Evolutionary conservation across 2,797 vertebrate genomes (phyloP).

Genomic region (Enteromius fasciolatus): DNA sequence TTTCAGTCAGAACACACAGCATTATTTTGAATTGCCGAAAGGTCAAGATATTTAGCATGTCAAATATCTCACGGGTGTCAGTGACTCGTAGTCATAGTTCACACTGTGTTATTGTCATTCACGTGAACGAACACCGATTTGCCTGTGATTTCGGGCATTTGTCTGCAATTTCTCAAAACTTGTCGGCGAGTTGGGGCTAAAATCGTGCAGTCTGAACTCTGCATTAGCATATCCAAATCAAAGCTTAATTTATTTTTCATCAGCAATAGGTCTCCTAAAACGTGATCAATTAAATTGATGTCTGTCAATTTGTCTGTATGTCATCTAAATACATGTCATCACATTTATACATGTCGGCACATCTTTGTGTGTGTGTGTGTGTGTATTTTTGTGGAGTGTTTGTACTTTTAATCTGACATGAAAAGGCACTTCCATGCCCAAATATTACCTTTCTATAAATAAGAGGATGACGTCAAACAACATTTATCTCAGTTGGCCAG

Average conservation of each 20-base stretch:
- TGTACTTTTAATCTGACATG: slow-evolving; percentile 84
- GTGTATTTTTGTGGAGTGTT: slow-evolving; percentile 69
- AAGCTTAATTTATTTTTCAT: slow-evolving; percentile 2
- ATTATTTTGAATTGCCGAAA: too few species aligned
- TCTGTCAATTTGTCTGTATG: slow-evolving; percentile 44
- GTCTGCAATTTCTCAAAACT: too few species aligned
- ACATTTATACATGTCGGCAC: slow-evolving; percentile 21
- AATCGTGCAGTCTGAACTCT: too few species aligned
- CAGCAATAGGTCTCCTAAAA: background rate
- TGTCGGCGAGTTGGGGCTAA: too few species aligned
- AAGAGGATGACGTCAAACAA: slow-evolving; percentile 83
- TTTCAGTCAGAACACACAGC: too few species aligned
- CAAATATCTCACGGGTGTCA: too few species aligned
- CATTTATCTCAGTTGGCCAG: slow-evolving; percentile 85
- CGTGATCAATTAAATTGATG: background rate
- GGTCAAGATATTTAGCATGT: too few species aligned
- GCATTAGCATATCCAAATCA: background rate
- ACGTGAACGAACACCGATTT: too few species aligned
- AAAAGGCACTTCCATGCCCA: slow-evolving; percentile 85
- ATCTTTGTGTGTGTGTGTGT: slow-evolving; percentile 19
- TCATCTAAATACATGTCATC: slow-evolving; percentile 52
- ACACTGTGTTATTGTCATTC: too few species aligned
- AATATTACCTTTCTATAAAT: slow-evolving; percentile 90
- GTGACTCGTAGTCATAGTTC: too few species aligned
- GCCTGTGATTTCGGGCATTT: too few species aligned